phyloP scores from a whole-genome alignment of 2,113 vertebrate genomes.

The Nestor notabilis region DNA sequence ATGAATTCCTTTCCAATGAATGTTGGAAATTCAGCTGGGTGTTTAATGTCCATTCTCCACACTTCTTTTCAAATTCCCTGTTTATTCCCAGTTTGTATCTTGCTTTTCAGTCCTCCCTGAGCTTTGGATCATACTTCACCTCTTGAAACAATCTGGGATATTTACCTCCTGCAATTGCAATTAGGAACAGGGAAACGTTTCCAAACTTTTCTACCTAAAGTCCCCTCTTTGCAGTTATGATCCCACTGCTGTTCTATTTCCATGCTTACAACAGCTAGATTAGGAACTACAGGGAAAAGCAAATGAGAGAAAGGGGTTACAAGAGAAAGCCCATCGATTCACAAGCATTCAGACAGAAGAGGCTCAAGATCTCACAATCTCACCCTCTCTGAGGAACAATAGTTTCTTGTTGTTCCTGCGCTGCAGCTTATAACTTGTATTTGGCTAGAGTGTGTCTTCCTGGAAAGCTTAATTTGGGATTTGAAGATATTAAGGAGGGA shows the following conservation, averaged over 20 bases:
- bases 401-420: background rate
- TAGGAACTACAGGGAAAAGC: background rate
- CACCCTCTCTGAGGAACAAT: background rate
- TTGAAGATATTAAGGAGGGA: background rate
- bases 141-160: background rate
- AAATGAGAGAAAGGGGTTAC: background rate
- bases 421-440: background rate
- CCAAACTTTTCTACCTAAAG: background rate
- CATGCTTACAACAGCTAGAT: background rate
- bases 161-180: background rate
- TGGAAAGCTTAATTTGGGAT: background rate
- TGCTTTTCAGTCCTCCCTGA: background rate
- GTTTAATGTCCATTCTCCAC: background rate
- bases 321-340: background rate
- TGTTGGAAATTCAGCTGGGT: background rate
- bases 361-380: background rate
- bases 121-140: background rate
- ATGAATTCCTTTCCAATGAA: background rate
- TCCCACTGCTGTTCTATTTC: background rate
- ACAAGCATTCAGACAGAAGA: background rate
- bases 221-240: background rate
- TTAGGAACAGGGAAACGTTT: background rate
- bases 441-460: background rate
- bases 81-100: background rate
- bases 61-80: background rate